Percentiles rank a stretch among this genome's conserved stretches.
These are phyloP conservation scores for Botrylloides violaceus DNA, from an alignment of 23 tunicate species.

Conservation along the genomic window DNA sequence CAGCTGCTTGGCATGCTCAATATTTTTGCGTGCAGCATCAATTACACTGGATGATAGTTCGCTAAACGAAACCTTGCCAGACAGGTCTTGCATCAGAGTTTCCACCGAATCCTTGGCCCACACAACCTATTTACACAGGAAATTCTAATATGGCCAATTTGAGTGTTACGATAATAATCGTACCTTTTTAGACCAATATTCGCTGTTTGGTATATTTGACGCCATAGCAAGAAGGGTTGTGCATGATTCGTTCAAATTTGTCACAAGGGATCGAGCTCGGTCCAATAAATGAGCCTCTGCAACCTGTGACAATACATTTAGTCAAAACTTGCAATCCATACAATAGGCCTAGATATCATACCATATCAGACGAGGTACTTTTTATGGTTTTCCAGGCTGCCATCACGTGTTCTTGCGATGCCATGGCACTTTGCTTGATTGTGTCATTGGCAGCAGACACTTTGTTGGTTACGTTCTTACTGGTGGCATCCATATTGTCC, in stretches of 20 bases:
- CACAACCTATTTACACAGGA: conserved; percentile 18
- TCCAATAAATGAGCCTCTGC: conserved; percentile 9
- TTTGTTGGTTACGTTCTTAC: background rate
- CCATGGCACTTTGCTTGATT: background rate
- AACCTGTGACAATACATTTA: conserved; percentile 6
- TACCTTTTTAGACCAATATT: conserved; percentile 1
- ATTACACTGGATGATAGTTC: conserved; percentile 29
- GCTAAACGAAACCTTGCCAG: conserved; percentile 33
- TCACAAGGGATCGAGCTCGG: conserved; percentile 8
- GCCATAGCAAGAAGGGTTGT: background rate
- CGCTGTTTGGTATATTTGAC: conserved; percentile 2
- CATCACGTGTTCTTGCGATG: conserved; percentile 18
- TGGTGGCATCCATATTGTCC: conserved; percentile 23
- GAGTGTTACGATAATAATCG: background rate
- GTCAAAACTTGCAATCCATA: background rate
- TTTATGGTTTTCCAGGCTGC: conserved; percentile 3
- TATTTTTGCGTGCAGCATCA: conserved; percentile 31
- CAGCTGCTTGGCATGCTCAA: conserved; percentile 23
- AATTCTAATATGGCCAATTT: background rate
- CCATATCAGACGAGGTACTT: background rate
- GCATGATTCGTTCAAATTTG: conserved; percentile 7
- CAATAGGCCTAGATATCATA: background rate
- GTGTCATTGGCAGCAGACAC: conserved; percentile 12
- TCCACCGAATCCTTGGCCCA: conserved; percentile 50
- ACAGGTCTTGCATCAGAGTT: conserved; percentile 28